A percentile compares a stretch with the other conserved stretches of the same genome.
These are phyloP conservation scores for Pteruthius melanotis DNA, from an alignment of 2,113 vertebrate species.

Conservation along the genomic window DNA sequence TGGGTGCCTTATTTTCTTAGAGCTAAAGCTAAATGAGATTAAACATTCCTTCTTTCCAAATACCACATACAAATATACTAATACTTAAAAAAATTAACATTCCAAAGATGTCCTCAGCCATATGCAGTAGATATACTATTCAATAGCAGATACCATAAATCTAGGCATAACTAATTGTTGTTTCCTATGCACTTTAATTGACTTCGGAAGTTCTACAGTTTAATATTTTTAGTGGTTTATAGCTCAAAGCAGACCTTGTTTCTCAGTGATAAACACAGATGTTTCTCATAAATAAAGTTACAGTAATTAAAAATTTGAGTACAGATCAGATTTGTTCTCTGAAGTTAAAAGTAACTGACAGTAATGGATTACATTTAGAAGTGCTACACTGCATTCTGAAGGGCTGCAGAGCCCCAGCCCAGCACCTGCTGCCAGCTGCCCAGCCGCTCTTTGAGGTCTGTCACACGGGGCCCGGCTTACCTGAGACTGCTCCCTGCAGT, in stretches of 20 bases:
- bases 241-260: neutral
- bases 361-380: neutral
- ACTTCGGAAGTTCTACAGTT: neutral
- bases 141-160: neutral
- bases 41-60: neutral
- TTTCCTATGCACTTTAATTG: neutral
- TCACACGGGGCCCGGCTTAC: rapidly evolving
- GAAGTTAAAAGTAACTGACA: neutral
- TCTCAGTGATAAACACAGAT: conserved; percentile 17
- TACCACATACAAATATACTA: neutral
- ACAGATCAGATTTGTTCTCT: neutral
- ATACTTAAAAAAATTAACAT: neutral
- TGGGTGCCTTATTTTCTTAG: neutral
- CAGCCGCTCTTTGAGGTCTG: neutral
- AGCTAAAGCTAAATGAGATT: neutral
- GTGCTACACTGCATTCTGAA: neutral
- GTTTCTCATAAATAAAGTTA: conserved; percentile 14
- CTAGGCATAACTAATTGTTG: neutral
- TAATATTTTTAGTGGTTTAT: neutral
- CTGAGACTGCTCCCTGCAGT: neutral
- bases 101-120: neutral
- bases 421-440: neutral
- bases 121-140: neutral
- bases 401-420: neutral
- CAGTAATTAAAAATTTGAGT: neutral